Evolutionary conservation across 2,888 invertebrate species (phyloP).

Genomic region (Hipparchia semele): DNA sequence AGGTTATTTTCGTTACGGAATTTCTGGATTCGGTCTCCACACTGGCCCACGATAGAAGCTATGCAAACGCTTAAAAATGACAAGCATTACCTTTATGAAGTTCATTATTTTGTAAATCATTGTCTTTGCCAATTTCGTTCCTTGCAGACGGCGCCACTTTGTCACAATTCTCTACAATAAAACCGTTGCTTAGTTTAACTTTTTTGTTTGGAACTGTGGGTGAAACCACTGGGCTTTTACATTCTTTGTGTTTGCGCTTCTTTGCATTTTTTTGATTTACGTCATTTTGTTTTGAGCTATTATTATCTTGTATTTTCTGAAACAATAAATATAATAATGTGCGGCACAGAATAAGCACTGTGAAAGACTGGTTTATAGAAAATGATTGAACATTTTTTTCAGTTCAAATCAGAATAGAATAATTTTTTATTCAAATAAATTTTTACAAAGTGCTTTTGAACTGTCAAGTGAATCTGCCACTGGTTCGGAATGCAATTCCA

Average conservation of each 20-base stretch:
- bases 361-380: too few species aligned
- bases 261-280: constrained; percentile 1
- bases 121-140: constrained; percentile 47
- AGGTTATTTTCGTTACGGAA: too few species aligned
- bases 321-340: constrained; percentile 31
- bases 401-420: too few species aligned
- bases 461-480: too few species aligned
- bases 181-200: constrained; percentile 64
- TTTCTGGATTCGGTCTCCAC: too few species aligned
- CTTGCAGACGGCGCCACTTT: constrained; percentile 55
- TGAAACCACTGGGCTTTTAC: constrained; percentile 44
- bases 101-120: neutral
- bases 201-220: constrained; percentile 56
- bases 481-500: too few species aligned
- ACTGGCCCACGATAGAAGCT: too few species aligned
- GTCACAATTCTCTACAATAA: constrained; percentile 63
- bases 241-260: constrained; percentile 25
- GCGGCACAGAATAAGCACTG: neutral
- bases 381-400: too few species aligned
- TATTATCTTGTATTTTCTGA: constrained; percentile 50
- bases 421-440: too few species aligned
- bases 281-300: constrained; percentile 29
- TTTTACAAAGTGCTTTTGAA: too few species aligned
- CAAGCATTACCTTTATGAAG: neutral
- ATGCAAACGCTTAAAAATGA: too few species aligned